A percentile compares a stretch with the other conserved stretches of the same genome.
Conservation (phyloP, 2,797 vertebrate species). For the Eulemur albifrons region DNA sequence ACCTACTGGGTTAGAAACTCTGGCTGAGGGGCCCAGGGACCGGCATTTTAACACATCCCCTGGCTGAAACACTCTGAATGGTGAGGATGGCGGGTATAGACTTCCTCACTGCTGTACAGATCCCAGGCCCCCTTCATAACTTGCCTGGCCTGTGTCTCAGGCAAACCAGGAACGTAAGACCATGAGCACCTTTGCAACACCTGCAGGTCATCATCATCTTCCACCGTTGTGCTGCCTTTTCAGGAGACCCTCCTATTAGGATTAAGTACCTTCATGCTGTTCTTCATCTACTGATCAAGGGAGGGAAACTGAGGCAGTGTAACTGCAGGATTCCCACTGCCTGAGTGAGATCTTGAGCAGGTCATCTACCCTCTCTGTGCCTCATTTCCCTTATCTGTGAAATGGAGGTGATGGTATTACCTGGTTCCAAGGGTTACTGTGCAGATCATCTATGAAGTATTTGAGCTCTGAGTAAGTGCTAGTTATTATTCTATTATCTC, state of each 20-base stretch:
- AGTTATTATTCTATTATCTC: neutral
- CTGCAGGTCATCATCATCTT: neutral
- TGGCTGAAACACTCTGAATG: neutral
- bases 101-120: neutral
- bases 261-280: neutral
- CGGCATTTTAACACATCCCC: neutral
- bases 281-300: neutral
- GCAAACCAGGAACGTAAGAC: neutral
- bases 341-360: neutral
- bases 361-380: neutral
- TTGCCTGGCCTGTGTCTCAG: neutral
- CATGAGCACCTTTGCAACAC: neutral
- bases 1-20: neutral
- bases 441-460: neutral
- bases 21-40: neutral
- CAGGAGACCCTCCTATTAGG: neutral
- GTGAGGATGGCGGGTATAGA: neutral
- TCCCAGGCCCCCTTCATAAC: neutral
- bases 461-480: neutral
- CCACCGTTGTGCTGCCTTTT: neutral
- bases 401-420: neutral
- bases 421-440: neutral
- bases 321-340: neutral
- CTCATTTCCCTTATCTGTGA: neutral
- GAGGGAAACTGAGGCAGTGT: neutral